Conservation (phyloP, 2,797 vertebrate species). For the Bucorvus abyssinicus region DNA sequence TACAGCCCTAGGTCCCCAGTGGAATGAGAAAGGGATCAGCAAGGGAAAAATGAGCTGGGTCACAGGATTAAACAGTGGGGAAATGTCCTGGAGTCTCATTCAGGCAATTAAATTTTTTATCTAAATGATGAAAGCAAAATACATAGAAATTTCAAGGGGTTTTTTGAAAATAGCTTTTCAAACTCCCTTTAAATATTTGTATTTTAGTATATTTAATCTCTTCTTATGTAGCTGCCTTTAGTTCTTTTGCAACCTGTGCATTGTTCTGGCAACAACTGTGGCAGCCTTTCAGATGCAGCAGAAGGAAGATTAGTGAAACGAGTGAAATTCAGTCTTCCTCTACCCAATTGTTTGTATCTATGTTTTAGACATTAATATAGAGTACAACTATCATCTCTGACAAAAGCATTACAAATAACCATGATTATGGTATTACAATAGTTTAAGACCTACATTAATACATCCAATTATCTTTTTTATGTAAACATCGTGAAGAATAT, state of each 20-base stretch:
- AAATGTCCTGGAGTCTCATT: slow-evolving; percentile 13
- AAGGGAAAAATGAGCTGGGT: background rate
- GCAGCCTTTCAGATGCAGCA: background rate
- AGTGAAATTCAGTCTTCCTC: background rate
- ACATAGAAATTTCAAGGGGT: background rate
- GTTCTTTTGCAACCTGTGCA: background rate
- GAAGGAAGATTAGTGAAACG: background rate
- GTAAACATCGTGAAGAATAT: accelerated
- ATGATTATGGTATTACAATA: background rate
- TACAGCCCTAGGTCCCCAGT: background rate
- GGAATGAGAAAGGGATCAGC: background rate
- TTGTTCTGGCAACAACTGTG: background rate
- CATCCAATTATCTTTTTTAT: background rate
- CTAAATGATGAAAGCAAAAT: background rate
- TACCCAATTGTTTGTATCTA: background rate
- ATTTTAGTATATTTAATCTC: slow-evolving; percentile 6
- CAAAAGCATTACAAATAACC: background rate
- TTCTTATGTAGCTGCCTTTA: slow-evolving; percentile 15
- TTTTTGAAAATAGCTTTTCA: background rate
- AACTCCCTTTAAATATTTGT: background rate
- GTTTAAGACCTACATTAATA: background rate
- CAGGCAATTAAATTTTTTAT: slow-evolving; percentile 8
- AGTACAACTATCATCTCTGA: background rate
- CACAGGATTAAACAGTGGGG: background rate
- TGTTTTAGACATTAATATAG: background rate